Evolutionary conservation across 2,888 invertebrate genomes (phyloP).

Genomic region (Erebia aethiops): DNA sequence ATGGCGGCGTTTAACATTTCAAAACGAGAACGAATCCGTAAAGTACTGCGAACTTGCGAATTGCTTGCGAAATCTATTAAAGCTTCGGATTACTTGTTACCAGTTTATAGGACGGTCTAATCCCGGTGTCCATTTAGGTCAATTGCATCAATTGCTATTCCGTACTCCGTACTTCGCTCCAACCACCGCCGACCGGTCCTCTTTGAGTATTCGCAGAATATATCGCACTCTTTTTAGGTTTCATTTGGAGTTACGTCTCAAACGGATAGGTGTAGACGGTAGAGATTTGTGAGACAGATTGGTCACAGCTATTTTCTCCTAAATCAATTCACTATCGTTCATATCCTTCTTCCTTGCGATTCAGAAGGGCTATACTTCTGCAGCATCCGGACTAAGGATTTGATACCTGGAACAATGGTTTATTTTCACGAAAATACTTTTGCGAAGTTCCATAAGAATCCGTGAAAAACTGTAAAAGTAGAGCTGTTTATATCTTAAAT

Average conservation of each 20-base stretch:
- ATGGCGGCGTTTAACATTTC: not conserved
- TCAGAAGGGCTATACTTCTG: not conserved
- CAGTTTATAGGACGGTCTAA: slow-evolving; percentile 53
- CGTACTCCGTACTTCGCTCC: slow-evolving; percentile 41
- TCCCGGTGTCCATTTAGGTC: slow-evolving; percentile 61
- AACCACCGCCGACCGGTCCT: slow-evolving; percentile 49
- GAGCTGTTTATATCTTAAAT: no score
- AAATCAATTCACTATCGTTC: not conserved
- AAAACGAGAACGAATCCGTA: slow-evolving; percentile 6
- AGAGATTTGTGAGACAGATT: not conserved
- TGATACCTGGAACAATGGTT: not conserved
- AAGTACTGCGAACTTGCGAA: slow-evolving; percentile 18
- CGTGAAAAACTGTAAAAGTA: no score
- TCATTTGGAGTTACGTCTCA: not conserved
- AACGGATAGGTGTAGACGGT: not conserved
- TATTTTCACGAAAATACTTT: no score
- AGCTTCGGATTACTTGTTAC: slow-evolving; percentile 54
- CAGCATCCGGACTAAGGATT: not conserved
- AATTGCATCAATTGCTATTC: slow-evolving; percentile 56
- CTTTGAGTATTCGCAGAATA: slow-evolving; percentile 28
- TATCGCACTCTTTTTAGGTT: slow-evolving; percentile 25
- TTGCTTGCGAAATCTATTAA: slow-evolving; percentile 45
- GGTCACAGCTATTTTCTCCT: not conserved
- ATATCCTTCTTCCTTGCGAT: not conserved
- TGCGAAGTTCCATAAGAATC: no score